A percentile compares a stretch with the other conserved stretches of the same genome.
These are phyloP conservation scores for Cataglyphis hispanica DNA, from an alignment of 1,140 invertebrate genomes.

Conservation along the genomic window DNA sequence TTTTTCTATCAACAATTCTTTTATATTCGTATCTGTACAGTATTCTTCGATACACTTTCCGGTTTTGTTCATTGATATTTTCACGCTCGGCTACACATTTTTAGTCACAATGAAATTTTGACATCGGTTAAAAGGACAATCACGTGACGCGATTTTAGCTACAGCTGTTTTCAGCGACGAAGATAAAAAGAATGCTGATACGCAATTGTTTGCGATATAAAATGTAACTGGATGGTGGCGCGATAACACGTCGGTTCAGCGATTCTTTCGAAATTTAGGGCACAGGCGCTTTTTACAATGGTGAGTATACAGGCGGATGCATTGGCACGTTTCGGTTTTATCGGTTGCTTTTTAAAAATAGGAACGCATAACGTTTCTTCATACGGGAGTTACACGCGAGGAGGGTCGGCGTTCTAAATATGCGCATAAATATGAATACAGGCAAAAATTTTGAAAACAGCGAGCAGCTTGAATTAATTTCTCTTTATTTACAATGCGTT, in stretches of 20 bases:
- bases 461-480: constrained; percentile 51
- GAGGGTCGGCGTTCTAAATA: constrained; percentile 51
- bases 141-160: constrained; percentile 41
- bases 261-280: constrained; percentile 36
- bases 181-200: constrained; percentile 40
- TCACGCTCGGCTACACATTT: background rate
- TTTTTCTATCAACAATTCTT: background rate
- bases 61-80: constrained; percentile 32
- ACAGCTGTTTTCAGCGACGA: constrained; percentile 32
- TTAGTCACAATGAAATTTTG: background rate
- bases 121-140: constrained; percentile 42
- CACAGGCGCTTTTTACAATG: constrained; percentile 41
- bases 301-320: constrained; percentile 24
- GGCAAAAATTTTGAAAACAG: constrained; percentile 54
- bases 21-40: background rate
- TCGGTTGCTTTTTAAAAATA: constrained; percentile 51
- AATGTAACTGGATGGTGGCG: constrained; percentile 16
- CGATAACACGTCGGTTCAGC: constrained; percentile 29
- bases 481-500: constrained; percentile 43
- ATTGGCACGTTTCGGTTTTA: constrained; percentile 39
- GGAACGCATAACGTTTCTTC: constrained; percentile 52
- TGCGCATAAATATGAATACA: constrained; percentile 55
- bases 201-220: constrained; percentile 44
- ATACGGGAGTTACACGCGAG: constrained; percentile 46
- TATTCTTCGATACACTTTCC: constrained; percentile 17